A percentile compares a stretch with the other conserved stretches of the same genome.
Evolutionary conservation across 1,140 invertebrate species (phyloP).

Genomic region (Brachionus manjavacas): DNA sequence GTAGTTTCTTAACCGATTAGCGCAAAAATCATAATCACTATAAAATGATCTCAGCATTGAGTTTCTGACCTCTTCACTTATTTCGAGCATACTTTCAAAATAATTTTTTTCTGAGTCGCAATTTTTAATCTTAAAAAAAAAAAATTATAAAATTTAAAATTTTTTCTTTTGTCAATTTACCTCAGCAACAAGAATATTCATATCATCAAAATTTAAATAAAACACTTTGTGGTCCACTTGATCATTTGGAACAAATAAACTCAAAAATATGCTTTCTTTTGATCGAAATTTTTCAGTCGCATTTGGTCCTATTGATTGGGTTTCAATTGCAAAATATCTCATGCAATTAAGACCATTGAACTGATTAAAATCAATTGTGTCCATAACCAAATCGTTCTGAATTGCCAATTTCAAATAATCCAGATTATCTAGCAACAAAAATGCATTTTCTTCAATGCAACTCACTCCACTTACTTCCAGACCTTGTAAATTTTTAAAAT

Average conservation of each 20-base stretch:
- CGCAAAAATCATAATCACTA: conserved; percentile 16
- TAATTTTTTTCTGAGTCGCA: background rate
- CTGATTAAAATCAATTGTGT: background rate
- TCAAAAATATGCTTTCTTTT: background rate
- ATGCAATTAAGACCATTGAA: background rate
- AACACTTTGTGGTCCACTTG: background rate
- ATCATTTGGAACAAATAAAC: background rate
- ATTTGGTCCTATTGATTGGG: background rate
- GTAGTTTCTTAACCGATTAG: background rate
- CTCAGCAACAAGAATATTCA: background rate
- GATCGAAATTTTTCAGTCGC: background rate
- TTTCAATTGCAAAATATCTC: background rate
- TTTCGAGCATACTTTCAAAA: background rate
- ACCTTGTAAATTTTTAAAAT: background rate
- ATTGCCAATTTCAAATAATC: background rate
- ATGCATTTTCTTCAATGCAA: background rate
- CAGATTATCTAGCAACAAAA: background rate
- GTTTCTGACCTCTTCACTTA: background rate
- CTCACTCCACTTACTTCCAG: background rate
- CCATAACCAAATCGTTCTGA: background rate
- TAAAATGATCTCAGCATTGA: background rate
- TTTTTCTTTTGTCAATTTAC: background rate
- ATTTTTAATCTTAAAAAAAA: conserved; percentile 25
- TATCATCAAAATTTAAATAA: conserved; percentile 3
- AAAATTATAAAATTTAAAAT: background rate